Base-by-base conservation (phyloP, 2,888 invertebrate genomes). In the Nycteola revayana region DNA sequence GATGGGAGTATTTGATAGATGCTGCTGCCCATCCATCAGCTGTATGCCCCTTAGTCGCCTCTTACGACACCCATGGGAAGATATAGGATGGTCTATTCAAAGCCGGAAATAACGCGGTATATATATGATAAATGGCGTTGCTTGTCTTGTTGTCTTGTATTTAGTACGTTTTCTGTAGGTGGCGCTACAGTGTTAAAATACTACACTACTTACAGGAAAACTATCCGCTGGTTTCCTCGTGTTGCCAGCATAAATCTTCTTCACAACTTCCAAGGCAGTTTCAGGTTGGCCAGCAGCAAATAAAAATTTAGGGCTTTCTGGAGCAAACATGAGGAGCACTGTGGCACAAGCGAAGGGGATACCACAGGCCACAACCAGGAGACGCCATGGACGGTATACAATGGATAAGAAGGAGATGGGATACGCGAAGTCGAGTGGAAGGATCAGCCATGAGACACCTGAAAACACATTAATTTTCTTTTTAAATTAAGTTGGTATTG, bases 251-350 rank as follows among this genome's bases (percentile, higher is more conserved):
- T 85, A 87, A n/a, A 88, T 86, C 8, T 58, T 71, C 53, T 66
- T 82, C 14, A 87, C 65, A 0, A 85, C 76, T 1, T 68, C 60
- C 28, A 95, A 63, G 0, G 94, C 93, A 24, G 89, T 87, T 0
- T 91, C 88, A 1, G 87, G 73, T 33, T 88, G 77, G 0, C 93
- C 93, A 32, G 90, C 91, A 0, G 93, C 90, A 22, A 92, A 86
- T 24, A 93, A 78, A 68, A 93, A 96, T 73, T 95, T 94, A 0
- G 96, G 96, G 44, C 94, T 96, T 66, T 96, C 96, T 0, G 95
- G 95, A 7, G 93, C 88, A 25, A 86, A 82, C 4, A 88, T 64
- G 7, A 93, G 75, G 7, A 92, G 84, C 0, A 92, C 22, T 0
- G 92, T 89, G 0, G 92, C 91, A 0, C 93, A 28, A 0, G 93